Evolutionary conservation across 2,113 vertebrate species (phyloP).

Genomic region (Strix uralensis): DNA sequence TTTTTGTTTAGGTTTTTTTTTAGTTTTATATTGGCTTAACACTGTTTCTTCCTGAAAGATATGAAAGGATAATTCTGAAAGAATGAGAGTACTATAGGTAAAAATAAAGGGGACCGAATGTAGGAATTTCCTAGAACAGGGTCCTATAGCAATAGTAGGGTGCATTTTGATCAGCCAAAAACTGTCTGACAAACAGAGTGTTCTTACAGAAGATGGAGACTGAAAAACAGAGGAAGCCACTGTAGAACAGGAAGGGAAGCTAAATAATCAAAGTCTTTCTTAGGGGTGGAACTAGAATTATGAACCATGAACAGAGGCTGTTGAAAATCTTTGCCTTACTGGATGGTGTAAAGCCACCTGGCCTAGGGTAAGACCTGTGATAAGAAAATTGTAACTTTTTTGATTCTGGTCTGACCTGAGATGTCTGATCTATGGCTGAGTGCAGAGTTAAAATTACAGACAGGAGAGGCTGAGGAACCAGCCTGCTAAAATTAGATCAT

Average conservation of each 20-base stretch:
- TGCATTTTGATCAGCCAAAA: neutral
- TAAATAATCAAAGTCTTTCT: neutral
- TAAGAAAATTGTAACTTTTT: neutral
- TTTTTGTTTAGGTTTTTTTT: neutral
- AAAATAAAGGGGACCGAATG: neutral
- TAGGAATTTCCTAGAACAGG: neutral
- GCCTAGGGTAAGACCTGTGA: neutral
- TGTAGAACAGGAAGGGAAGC: neutral
- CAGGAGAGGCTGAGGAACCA: neutral
- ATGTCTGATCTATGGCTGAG: neutral
- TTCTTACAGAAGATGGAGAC: neutral
- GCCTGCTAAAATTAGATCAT: neutral
- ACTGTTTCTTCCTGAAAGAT: neutral
- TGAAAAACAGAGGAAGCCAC: neutral
- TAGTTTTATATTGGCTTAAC: neutral
- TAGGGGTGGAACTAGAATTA: neutral
- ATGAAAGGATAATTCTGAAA: neutral
- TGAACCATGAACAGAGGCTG: neutral
- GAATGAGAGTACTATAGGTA: neutral
- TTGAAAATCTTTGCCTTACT: neutral
- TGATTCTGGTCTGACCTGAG: neutral
- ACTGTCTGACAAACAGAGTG: neutral
- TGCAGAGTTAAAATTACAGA: neutral
- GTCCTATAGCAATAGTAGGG: neutral
- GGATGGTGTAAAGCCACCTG: neutral